Base-by-base conservation (phyloP, 2,113 vertebrate species). In the Numida meleagris region DNA sequence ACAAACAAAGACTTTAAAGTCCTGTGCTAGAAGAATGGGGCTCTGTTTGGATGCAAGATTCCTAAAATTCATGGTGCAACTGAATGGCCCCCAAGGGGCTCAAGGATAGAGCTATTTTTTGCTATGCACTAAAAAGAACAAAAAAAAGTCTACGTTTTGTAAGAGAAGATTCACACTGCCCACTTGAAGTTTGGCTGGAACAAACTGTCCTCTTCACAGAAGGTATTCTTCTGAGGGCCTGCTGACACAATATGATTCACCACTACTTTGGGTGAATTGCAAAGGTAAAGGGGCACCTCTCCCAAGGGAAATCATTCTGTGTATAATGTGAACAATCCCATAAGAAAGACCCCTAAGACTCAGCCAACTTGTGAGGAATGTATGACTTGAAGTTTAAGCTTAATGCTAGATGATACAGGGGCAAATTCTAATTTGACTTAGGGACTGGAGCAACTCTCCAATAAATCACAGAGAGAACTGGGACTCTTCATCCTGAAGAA, bases 1-100 rank as follows among this genome's bases (percentile, higher is more conserved):
- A 6, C 31, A 67, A 24, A 58, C 20, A 46, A 62, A 40, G 20
- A 66, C 6, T 58, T 65, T 46, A 70, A 81, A 42, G 18, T 6
- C 15, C 9, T 3, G 9, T 34, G 33, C 11, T 31, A 80, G 24
- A 61, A 46, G 7, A 9, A 18, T 7, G 59, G 17, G 59, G 17
- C 9, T 72, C 18, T 42, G 9, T 71, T 65, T 43, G 18, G 8
- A 9, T 58, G 51, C 6, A 73, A 38, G 89, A 66, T 0, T 1
- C 12, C 81, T 80, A 46, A 76, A 80, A 74, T 14, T 68, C 18
- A 20, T 0, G 0, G 13, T 9, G 2, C 1, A 1, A 1, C 21
- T 5, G 3, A 45, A 3, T 43, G 9, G 57, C 24, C 1, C 31
- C 33, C 46, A 82, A n/a, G n/a, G n/a, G n/a, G 17, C 61, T 7